Conservation (phyloP, 2,888 invertebrate genomes). For the Ctenicera cuprea region DNA sequence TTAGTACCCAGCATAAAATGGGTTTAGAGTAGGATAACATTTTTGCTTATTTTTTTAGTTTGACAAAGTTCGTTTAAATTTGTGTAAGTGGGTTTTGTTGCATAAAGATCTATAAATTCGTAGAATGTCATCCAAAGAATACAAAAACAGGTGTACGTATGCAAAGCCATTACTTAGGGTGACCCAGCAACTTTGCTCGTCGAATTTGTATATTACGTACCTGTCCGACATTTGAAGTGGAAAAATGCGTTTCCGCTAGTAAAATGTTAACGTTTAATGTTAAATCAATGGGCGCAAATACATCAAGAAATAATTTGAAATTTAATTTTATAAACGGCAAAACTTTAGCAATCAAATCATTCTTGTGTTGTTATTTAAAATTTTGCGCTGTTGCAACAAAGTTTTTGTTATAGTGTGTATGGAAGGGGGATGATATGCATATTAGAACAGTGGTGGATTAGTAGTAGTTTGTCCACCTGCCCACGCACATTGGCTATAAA, state of each 20-base stretch:
- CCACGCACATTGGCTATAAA: constrained; percentile 68
- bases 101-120: constrained; percentile 6
- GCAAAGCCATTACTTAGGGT: constrained; percentile 53
- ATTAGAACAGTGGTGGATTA: constrained; percentile 43
- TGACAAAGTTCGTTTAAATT: too few relatives aligned
- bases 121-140: constrained; percentile 10
- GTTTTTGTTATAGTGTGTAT: constrained; percentile 5
- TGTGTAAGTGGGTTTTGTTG: background rate
- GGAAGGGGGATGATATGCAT: constrained; percentile 36
- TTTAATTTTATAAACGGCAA: too few relatives aligned
- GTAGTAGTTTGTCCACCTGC: constrained; percentile 63
- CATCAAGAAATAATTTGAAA: too few relatives aligned
- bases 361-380: background rate
- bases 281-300: constrained; percentile 14
- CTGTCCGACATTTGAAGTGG: constrained; percentile 36
- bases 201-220: constrained; percentile 49
- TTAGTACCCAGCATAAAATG: too few relatives aligned
- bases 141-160: constrained; percentile 52
- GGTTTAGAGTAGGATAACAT: too few relatives aligned
- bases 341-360: too few relatives aligned
- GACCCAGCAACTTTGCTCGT: constrained; percentile 52
- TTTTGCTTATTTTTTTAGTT: background rate
- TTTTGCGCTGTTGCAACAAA: too few relatives aligned
- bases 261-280: constrained; percentile 22
- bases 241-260: constrained; percentile 46